A percentile compares a stretch with the other conserved stretches of the same genome.
Conservation (phyloP, 2,113 vertebrate genomes). For the Rattus rattus region DNA sequence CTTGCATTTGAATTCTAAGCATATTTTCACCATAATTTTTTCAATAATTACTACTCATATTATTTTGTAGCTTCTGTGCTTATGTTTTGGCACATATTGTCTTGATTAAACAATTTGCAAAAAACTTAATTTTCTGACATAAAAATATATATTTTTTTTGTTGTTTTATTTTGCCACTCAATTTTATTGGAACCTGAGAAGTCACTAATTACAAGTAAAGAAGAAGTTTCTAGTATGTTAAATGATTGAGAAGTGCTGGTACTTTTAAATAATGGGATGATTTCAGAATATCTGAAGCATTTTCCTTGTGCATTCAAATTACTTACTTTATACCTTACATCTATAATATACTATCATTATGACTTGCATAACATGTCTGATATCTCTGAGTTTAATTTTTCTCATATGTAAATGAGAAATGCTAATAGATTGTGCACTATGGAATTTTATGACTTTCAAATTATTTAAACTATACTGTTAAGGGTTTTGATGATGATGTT, state of each 20-base stretch:
- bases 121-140: background rate
- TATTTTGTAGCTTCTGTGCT: background rate
- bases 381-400: background rate
- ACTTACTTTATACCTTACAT: background rate
- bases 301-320: background rate
- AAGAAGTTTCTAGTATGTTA: background rate
- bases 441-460: background rate
- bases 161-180: background rate
- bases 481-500: background rate
- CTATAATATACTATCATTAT: background rate
- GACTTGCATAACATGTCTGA: background rate
- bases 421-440: background rate
- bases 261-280: background rate
- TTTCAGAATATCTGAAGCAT: background rate
- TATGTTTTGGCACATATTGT: background rate
- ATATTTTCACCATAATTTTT: background rate
- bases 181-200: background rate
- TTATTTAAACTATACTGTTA: background rate
- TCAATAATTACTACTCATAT: background rate
- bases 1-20: conserved; percentile 7
- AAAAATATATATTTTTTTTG: background rate
- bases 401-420: background rate
- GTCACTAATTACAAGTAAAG: background rate
- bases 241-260: background rate
- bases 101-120: background rate